phyloP scores from a whole-genome alignment of 2,888 invertebrate genomes.

The Chirona hameri region DNA sequence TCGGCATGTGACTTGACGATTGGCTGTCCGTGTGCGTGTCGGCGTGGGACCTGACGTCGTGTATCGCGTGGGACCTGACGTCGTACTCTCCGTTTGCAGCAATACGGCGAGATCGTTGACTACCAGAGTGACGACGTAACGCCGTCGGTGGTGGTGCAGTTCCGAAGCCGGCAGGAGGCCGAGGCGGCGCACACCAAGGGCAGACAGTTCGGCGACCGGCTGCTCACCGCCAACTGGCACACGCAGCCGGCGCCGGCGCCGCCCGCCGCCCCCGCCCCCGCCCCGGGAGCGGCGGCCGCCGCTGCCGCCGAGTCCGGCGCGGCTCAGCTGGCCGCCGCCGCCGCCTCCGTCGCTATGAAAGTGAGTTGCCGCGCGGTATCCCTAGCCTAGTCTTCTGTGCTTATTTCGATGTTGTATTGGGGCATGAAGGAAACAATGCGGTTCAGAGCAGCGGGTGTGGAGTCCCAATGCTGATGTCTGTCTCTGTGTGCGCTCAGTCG shows the following conservation, averaged over 20 bases:
- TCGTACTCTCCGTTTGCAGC: constrained; percentile 55
- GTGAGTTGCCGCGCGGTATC: neutral
- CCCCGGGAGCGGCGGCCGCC: neutral
- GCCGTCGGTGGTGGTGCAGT: constrained; percentile 71
- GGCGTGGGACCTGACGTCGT: too few species aligned
- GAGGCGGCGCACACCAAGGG: constrained; percentile 73
- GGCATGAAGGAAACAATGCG: neutral
- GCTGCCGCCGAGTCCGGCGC: neutral
- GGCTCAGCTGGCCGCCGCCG: neutral
- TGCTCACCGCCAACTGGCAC: constrained; percentile 53
- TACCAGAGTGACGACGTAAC: constrained; percentile 68
- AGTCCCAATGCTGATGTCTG: too few species aligned
- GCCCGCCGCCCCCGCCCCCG: neutral
- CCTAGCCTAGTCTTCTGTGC: neutral
- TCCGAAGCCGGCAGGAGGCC: constrained; percentile 69
- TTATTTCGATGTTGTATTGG: neutral
- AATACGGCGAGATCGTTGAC: constrained; percentile 83
- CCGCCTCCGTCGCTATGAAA: neutral
- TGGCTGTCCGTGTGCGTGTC: too few species aligned
- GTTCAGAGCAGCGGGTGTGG: too few species aligned
- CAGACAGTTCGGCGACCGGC: constrained; percentile 65
- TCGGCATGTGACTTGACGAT: too few species aligned
- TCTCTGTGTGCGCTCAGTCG: neutral
- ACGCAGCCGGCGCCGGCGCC: constrained; percentile 35
- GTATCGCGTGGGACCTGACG: too few species aligned